Evolutionary conservation across 2,888 invertebrate species (phyloP), one percentile per base, ranked within the genome.

Genomic region (Ischnura elegans): DNA sequence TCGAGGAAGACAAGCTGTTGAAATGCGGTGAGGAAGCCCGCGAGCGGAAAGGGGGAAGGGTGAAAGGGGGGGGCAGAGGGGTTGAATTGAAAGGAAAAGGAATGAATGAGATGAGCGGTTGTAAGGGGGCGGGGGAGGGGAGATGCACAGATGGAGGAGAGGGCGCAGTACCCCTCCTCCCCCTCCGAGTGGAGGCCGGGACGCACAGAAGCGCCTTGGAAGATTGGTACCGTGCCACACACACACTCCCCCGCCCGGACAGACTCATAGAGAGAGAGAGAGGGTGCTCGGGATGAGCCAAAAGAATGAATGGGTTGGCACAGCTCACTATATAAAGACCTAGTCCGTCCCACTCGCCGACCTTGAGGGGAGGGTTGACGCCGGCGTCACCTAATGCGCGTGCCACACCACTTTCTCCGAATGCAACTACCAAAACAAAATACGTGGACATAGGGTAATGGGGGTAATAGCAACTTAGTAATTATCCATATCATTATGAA

Each of bases 141-240:
- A 84, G 36, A 46, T 45, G 85, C 51, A 87, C 29, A 55, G 93
- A 43, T n/a, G 36, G 87, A 36, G 87, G 93, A 66, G 93, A 66
- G 61, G 61, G 61, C 8, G 66, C n/a, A 6, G 29, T n/a, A 29
- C 66, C 66, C 66, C n/a, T 36, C 8, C 36, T 13, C 36, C 29
- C 76, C 76, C 76, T 0, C 6, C 8, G n/a, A 29, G 36, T 13
- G 10, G 36, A 8, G 29, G 16, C 36, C 51, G 51, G 51, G 16
- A 19, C n/a, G 51, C 51, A 51, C 51, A 51, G 36, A 10, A 36
- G 76, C 76, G 76, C 36, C 36, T 76, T 76, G 3, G 51, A n/a
- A 51, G 51, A 51, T 51, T 19, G 51, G 51, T 51, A 19, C 51
- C 51, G 51, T 6, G 6, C 51, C 51, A 6, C 51, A 6, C 51